Evolutionary conservation across 2,113 vertebrate genomes (phyloP), one percentile per base, ranked within the genome.

Genomic region (Thermophis baileyi): DNA sequence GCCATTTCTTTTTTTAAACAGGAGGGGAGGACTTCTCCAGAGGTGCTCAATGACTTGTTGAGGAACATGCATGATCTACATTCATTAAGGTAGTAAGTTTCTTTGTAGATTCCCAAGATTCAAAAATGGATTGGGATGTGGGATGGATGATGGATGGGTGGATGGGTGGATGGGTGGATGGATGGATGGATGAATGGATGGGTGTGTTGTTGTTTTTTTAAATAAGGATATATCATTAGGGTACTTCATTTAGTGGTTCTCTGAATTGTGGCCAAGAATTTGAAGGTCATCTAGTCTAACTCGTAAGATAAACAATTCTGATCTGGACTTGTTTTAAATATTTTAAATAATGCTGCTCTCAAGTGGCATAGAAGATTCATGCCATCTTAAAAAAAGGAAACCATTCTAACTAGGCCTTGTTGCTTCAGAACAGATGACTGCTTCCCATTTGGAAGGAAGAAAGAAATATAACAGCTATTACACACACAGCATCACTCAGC

Each of bases 401-500:
- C 95, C 93, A 93, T 92, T 57, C 92, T 95, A 97, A 96, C 94
- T 96, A 95, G 96, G 94, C 93, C 97, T 93, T 96, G 91, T 94
- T 94, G 93, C 95, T 95, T 94, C 94, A 92, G 97, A 98, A 95
- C 92, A 95, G 95, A 95, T 40, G 0, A 97, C 95, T 93, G 95
- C 91, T 95, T 96, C 94, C 86, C 94, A 74, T 97, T 97, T 95
- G 97, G 92, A 90, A 90, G 89, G 49, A 55, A 87, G 81, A 60
- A 40, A 49, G 30, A 86, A 49, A 86, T 96, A 97, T 97, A 97
- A 95, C 97, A 98, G 97, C 94, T 95, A 96, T 97, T 97, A 91
- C 85, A 90, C 93, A 95, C 97, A 96, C 98, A 97, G 97, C 88
- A 96, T 97, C 97, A 97, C 97, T 98, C 97, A 97, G 96, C 96